Evolutionary conservation across 2,113 vertebrate species (phyloP), one percentile per base, ranked within the genome.

Genomic region (Aptenodytes patagonicus): DNA sequence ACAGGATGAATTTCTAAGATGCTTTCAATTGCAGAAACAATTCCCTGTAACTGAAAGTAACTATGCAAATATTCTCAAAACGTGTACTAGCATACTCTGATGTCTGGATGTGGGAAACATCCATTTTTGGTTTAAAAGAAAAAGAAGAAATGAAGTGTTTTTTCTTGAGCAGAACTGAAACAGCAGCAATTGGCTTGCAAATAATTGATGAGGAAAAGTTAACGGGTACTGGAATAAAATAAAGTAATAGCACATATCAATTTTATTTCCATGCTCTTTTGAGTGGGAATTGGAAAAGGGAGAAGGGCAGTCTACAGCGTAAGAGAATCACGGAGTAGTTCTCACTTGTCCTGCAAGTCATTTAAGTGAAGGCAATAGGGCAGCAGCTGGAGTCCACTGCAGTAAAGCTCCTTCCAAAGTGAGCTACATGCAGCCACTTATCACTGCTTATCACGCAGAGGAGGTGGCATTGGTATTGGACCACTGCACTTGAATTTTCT

Each of bases 381-480:
- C 51, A 86, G 36, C 40, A 73, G 18, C 8, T 40, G 13, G 36
- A 70, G 18, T 18, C 31, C 78, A 58, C 32, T n/a, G 14, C n/a
- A 77, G 46, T 44, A 61, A 51, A 90, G 17, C n/a, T 58, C 68
- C 28, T 44, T 38, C 7, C 49, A 17, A 57, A 81, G 26, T 2
- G 5, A 79, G 19, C 28, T 21, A 62, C n/a, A 26, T 0, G 0
- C 10, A 13, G 31, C 21, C 58, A 22, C 47, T 32, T 69, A 32
- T 6, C 28, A 58, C 49, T n/a, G 36, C 38, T 79, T 26, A 57
- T 28, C 21, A 70, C 25, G 17, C 47, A 55, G 10, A 22, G 24
- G 5, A 18, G 29, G 44, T 2, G 2, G 20, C 24, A 36, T 0
- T 71, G 36, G 24, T 36, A 61, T 2, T 49, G 14, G 29, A 62